Conservation (phyloP, 2,113 vertebrate genomes). For the Scalopus aquaticus region DNA sequence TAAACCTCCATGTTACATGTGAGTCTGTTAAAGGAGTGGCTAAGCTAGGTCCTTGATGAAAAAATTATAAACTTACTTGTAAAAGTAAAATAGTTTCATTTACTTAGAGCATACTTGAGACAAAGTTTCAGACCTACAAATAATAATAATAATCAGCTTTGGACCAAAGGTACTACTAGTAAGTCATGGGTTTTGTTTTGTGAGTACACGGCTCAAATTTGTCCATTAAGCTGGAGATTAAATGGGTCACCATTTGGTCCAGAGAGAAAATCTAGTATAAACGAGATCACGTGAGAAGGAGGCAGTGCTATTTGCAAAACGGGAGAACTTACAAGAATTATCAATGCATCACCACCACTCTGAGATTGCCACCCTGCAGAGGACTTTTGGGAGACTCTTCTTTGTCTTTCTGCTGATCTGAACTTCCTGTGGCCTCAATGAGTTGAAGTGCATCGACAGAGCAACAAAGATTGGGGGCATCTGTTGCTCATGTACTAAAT, state of each 20-base stretch:
- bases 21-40: neutral
- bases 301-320: neutral
- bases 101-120: neutral
- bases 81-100: constrained; percentile 3
- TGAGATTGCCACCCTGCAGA: neutral
- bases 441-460: neutral
- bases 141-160: constrained; percentile 36
- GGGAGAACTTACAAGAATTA: neutral
- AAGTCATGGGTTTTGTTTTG: neutral
- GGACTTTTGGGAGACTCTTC: neutral
- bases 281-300: neutral
- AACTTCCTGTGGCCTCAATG: no score
- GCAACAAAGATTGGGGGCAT: neutral
- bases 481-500: neutral
- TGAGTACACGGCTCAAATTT: neutral
- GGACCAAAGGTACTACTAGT: neutral
- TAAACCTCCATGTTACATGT: neutral
- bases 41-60: neutral
- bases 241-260: neutral
- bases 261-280: neutral
- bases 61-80: neutral
- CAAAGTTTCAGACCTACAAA: neutral
- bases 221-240: neutral
- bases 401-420: neutral
- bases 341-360: neutral